Percentiles rank a stretch among this genome's conserved stretches.
phyloP scores from a whole-genome alignment of 1,140 invertebrate genomes.

The Pomacea maculata region DNA sequence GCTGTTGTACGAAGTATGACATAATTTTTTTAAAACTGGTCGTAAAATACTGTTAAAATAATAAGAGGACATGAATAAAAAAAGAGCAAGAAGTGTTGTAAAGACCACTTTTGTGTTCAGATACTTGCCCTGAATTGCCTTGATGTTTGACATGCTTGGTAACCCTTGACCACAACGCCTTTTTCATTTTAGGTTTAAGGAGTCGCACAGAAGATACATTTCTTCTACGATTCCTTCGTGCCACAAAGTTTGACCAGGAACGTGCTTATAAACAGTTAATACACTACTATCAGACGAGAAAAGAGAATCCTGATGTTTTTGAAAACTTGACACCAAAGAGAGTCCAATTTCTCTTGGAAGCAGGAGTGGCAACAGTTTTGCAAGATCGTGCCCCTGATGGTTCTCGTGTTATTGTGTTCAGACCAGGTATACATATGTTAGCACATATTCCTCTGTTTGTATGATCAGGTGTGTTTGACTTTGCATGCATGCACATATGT shows the following conservation, averaged over 20 bases:
- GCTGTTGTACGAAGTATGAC: too few species aligned
- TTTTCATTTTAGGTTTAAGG: constrained; percentile 41
- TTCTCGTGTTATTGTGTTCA: constrained; percentile 21
- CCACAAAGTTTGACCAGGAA: constrained; percentile 83
- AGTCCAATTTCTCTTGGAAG: constrained; percentile 77
- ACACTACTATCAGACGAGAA: constrained; percentile 82
- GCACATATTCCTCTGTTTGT: neutral
- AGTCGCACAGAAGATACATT: constrained; percentile 77
- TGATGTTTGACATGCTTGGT: neutral
- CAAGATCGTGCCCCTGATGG: constrained; percentile 79
- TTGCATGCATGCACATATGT: neutral
- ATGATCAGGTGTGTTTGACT: neutral
- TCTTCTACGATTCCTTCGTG: constrained; percentile 81
- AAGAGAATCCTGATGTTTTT: constrained; percentile 77
- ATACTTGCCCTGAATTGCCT: neutral
- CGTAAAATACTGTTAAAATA: too few species aligned
- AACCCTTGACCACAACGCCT: neutral
- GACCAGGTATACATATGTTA: constrained; percentile 39
- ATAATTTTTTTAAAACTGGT: too few species aligned
- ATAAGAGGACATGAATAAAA: too few species aligned
- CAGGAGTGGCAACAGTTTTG: constrained; percentile 82
- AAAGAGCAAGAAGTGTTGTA: neutral
- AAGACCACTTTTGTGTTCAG: neutral
- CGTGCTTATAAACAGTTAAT: constrained; percentile 86
- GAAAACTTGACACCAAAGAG: constrained; percentile 75